Base-by-base conservation (phyloP, 2,113 vertebrate genomes). In the Forbesichthys papilliferus region DNA sequence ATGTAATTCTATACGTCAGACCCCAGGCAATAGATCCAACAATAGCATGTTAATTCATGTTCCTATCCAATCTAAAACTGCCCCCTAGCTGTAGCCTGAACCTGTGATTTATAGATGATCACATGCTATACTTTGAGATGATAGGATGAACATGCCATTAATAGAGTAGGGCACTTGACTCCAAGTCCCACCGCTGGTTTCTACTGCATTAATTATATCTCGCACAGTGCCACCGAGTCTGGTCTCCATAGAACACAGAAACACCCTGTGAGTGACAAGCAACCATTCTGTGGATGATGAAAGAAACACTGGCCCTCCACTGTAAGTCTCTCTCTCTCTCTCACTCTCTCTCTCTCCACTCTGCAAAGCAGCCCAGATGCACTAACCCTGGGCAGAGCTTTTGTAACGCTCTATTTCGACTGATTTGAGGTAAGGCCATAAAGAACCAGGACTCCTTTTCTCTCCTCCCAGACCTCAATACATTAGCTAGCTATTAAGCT, bases 401-500 rank as follows among this genome's bases (percentile, higher is more conserved):
- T 74, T 52, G 61, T 42, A 73, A 74, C 36, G 3, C 58, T 64
- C 20, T 67, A 1, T 60, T 64, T 60, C 67, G 68, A 84, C 69
- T 76, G 75, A 81, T 82, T 75, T 47, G 59, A 51, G 58, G 56
- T 55, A 11, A 70, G 57, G 66, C 74, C 69, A 71, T 86, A 66
- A 78, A 76, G 47, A 64, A 27, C 13, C 0, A 8, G 0, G 6
- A 12, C 27, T 51, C 51, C 68, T 65, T 16, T 61, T 62, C 55
- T 20, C 72, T 66, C 57, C 56, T 55, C 70, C 55, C 65, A 75
- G 61, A 72, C 75, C 67, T 87, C 75, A 64, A 62, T 66, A 81
- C 78, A 86, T 86, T 84, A 84, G 54, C 34, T 11, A 27, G 77
- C 68, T 84, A 86, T 88, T 77, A 80, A 77, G 83, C 82, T 69